Percentiles rank a stretch among this genome's conserved stretches.
Conservation (phyloP, 2,113 vertebrate genomes). For the Pterophyllum scalare region DNA sequence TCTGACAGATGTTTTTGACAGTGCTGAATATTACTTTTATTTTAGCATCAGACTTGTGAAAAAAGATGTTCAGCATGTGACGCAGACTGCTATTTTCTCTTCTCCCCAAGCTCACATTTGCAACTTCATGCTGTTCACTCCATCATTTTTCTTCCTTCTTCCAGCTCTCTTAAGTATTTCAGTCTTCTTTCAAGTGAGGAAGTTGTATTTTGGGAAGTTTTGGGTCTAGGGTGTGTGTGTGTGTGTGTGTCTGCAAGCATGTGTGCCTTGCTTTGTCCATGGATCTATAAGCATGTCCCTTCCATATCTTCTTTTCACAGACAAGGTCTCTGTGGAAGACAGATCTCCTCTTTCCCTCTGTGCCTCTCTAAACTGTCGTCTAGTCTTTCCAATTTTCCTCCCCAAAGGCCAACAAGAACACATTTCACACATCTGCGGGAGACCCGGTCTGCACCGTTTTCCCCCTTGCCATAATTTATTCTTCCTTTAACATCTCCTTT, state of each 20-base stretch:
- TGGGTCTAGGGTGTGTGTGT: neutral
- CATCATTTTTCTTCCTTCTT: conserved; percentile 44
- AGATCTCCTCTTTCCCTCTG: conserved; percentile 66
- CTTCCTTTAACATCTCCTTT: conserved; percentile 6
- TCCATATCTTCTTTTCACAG: conserved; percentile 75
- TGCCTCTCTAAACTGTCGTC: conserved; percentile 67
- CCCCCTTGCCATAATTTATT: conserved; percentile 21
- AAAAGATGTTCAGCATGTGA: conserved; percentile 49
- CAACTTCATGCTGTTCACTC: conserved; percentile 53
- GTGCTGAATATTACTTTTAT: conserved; percentile 32
- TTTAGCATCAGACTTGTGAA: conserved; percentile 9
- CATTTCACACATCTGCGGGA: conserved; percentile 67
- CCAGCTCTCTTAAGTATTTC: conserved; percentile 41
- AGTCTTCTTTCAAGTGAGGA: conserved; percentile 48
- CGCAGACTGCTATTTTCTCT: conserved; percentile 55
- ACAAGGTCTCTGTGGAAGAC: conserved; percentile 75
- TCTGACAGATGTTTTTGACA: conserved; percentile 18
- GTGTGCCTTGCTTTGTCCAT: conserved; percentile 46
- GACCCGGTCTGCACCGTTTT: conserved; percentile 11
- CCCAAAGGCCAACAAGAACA: conserved; percentile 68
- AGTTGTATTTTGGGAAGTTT: conserved; percentile 60
- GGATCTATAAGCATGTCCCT: conserved; percentile 67
- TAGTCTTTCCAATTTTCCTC: conserved; percentile 69
- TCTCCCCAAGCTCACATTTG: conserved; percentile 55
- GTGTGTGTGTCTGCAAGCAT: neutral